Percentiles rank a stretch among this genome's conserved stretches.
Conservation (phyloP, 2,888 invertebrate genomes). For the Epirrhoe alternata region DNA sequence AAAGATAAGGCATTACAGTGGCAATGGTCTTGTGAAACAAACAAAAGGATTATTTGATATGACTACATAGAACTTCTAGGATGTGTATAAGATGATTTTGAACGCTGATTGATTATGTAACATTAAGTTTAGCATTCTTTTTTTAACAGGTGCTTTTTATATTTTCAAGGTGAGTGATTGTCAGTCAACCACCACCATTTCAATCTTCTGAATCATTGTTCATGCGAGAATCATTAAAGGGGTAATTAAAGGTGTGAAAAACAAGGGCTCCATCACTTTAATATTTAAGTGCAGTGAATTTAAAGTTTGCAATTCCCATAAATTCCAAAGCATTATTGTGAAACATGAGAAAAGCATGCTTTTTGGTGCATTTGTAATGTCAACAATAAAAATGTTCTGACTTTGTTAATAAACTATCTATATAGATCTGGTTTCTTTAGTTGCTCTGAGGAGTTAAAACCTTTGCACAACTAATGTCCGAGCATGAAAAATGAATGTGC, state of each 20-base stretch:
- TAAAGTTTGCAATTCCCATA: not conserved
- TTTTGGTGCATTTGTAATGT: too few relatives aligned
- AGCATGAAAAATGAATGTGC: too few relatives aligned
- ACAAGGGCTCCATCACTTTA: not conserved
- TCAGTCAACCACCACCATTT: slow-evolving; percentile 8
- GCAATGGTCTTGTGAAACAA: not conserved
- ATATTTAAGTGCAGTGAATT: not conserved
- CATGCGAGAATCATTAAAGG: not conserved
- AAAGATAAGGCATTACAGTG: not conserved
- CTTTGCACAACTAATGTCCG: too few relatives aligned
- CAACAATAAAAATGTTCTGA: too few relatives aligned
- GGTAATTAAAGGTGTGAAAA: not conserved
- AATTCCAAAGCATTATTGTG: not conserved
- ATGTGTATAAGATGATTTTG: not conserved
- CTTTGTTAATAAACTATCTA: too few relatives aligned
- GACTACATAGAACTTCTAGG: not conserved
- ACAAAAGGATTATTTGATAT: not conserved
- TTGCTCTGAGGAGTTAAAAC: too few relatives aligned
- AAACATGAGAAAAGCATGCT: too few relatives aligned
- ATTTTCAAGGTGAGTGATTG: slow-evolving; percentile 7
- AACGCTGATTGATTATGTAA: not conserved
- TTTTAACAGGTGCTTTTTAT: slow-evolving; percentile 1
- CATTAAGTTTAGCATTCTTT: not conserved
- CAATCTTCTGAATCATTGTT: not conserved
- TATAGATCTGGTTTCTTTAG: too few relatives aligned